Evolutionary conservation across 1,140 invertebrate species (phyloP), one percentile per base, ranked within the genome.

Genomic region (Tetraneura akinire): DNA sequence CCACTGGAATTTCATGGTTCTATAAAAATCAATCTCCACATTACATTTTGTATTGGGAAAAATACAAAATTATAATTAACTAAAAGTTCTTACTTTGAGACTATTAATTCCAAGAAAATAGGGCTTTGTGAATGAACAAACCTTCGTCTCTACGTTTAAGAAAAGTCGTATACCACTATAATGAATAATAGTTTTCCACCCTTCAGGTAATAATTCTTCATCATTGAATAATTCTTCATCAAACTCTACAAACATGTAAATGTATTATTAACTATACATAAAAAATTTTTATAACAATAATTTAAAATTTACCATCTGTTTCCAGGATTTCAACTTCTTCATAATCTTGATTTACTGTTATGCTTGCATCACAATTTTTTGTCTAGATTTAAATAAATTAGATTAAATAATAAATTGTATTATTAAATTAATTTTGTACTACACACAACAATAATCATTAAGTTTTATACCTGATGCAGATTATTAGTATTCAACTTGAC

Each of bases 151-250:
- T 84, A 93, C 92, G 84, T 98, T 94, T 74, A 97, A 88, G 86
- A 96, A 97, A 16, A 98, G 87, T 8, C 94, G 96, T 92, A 99
- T 96, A 37, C 97, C 97, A 86, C 95, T 96, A 83, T 95, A 93
- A 86, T 99, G 97, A 0, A 93, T 94, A 1, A 98, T 93, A 87
- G 94, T 91, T 62, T 98, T 91, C 97, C 97, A 99, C 66, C 96
- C 96, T 87, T 97, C 93, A 0, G 97, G 97, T 23, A 99, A n/a
- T n/a, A n/a, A 86, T 37, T 57, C 68, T 5, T 78, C 21, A 8
- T 60, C 29, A 60, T 29, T 47, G 26, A 0, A 47, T 18, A 23
- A 51, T 11, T 60, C 8, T 37, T 42, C 18, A 14, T 60, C 74
- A 6, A 78, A 47, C 21, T 47, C 66, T 68, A 68, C 14, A 68